phyloP scores from a whole-genome alignment of 2,113 vertebrate species.

The Cryptotis parvus region DNA sequence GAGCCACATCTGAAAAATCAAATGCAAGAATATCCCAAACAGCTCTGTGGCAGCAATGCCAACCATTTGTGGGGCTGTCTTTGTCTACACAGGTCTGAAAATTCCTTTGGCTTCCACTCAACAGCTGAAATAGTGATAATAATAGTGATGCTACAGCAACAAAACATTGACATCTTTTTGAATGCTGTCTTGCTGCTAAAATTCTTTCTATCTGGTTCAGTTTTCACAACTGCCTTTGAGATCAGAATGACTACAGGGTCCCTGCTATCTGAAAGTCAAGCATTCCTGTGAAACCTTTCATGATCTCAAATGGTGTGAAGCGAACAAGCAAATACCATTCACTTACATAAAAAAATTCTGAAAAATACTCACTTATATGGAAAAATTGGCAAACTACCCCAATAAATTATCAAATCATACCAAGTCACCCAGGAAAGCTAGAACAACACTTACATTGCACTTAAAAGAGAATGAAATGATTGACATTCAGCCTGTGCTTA shows the following conservation, averaged over 20 bases:
- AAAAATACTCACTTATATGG: not conserved
- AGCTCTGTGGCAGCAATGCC: not conserved
- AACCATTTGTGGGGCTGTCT: not conserved
- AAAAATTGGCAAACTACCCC: not conserved
- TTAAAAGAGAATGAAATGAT: not conserved
- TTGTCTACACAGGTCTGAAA: not conserved
- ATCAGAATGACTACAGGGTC: not conserved
- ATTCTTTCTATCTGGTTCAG: not conserved
- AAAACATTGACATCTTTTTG: not conserved
- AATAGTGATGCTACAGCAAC: not conserved
- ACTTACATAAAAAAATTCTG: not conserved
- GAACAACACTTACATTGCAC: not conserved
- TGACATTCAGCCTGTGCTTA: not conserved
- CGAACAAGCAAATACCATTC: not conserved
- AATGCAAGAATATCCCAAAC: not conserved
- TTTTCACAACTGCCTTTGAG: not conserved
- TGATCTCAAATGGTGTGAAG: not conserved
- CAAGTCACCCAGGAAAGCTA: not conserved
- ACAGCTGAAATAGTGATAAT: not conserved
- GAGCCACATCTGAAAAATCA: slow-evolving; percentile 32
- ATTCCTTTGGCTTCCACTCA: not conserved
- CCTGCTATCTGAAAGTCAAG: not conserved
- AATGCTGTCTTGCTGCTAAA: not conserved
- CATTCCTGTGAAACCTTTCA: not conserved
- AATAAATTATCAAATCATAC: not conserved